Evolutionary conservation across 2,113 vertebrate genomes (phyloP).

Genomic region (Oryzias curvinotus): DNA sequence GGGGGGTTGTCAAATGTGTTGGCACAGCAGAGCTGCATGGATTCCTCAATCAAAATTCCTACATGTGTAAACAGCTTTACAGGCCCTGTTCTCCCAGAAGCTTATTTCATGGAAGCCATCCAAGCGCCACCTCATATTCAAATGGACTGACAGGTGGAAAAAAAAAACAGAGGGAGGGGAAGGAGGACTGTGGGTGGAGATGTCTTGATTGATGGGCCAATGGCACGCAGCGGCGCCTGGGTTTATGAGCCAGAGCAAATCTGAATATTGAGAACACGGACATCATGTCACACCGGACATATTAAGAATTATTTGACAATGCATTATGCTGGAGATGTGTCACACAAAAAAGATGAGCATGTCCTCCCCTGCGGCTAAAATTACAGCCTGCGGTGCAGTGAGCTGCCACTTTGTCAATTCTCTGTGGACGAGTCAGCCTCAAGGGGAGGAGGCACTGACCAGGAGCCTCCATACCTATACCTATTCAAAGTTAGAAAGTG

Average conservation of each 20-base stretch:
- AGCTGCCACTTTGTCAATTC: constrained; percentile 47
- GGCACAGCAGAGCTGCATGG: constrained; percentile 37
- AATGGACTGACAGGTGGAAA: constrained; percentile 69
- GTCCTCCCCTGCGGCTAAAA: constrained; percentile 57
- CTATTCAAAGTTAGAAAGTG: constrained; percentile 60
- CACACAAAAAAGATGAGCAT: constrained; percentile 62
- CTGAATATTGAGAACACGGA: constrained; percentile 77
- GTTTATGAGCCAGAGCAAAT: constrained; percentile 78
- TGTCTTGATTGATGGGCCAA: constrained; percentile 75
- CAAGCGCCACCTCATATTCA: constrained; percentile 69
- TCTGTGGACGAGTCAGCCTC: constrained; percentile 43
- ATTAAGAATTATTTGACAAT: constrained; percentile 82
- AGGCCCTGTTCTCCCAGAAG: constrained; percentile 57
- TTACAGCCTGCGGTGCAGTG: constrained; percentile 54
- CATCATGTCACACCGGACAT: constrained; percentile 66
- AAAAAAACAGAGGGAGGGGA: constrained; percentile 11
- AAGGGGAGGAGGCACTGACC: constrained; percentile 27
- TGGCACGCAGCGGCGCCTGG: constrained; percentile 31
- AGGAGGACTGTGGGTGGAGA: constrained; percentile 11
- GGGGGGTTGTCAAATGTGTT: constrained; percentile 33
- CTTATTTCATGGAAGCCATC: constrained; percentile 61
- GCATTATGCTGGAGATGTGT: constrained; percentile 77
- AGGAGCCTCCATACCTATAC: constrained; percentile 26
- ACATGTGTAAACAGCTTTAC: constrained; percentile 56
- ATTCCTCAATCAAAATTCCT: constrained; percentile 61